A percentile compares a stretch with the other conserved stretches of the same genome.
phyloP scores from a whole-genome alignment of 2,888 invertebrate species.

The Luperina testacea region DNA sequence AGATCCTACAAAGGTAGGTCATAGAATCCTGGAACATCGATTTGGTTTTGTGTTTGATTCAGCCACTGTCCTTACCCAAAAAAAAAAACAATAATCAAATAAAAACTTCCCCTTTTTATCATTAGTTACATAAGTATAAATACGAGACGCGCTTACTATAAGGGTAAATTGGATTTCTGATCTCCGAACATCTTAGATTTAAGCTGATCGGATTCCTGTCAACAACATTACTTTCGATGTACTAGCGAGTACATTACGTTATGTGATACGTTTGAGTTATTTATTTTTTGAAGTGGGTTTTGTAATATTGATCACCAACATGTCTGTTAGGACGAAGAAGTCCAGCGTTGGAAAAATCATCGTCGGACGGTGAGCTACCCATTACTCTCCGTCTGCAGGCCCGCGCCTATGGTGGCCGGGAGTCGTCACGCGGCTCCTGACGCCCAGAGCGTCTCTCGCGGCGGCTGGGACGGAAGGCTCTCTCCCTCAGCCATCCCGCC shows the following conservation, averaged over 20 bases:
- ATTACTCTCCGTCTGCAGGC: too few species aligned
- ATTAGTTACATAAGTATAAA: background rate
- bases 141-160: conserved; percentile 64
- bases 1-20: background rate
- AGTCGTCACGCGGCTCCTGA: too few species aligned
- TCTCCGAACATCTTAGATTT: conserved; percentile 76
- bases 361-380: too few species aligned
- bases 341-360: background rate
- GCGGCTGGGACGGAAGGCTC: too few species aligned
- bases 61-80: background rate
- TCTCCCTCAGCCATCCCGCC: too few species aligned
- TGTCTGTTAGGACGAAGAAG: background rate
- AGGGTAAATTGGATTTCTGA: conserved; percentile 72
- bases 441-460: too few species aligned
- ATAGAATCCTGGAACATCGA: background rate
- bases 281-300: conserved; percentile 37
- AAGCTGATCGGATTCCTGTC: conserved; percentile 76
- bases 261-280: conserved; percentile 45
- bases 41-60: background rate
- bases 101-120: background rate
- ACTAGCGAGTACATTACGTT: conserved; percentile 32
- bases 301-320: background rate
- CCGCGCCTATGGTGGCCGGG: too few species aligned
- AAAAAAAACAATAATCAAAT: background rate
- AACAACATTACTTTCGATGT: conserved; percentile 66